These are phyloP conservation scores for Passer montanus DNA, from an alignment of 2,113 vertebrate genomes.

Conservation along the genomic window DNA sequence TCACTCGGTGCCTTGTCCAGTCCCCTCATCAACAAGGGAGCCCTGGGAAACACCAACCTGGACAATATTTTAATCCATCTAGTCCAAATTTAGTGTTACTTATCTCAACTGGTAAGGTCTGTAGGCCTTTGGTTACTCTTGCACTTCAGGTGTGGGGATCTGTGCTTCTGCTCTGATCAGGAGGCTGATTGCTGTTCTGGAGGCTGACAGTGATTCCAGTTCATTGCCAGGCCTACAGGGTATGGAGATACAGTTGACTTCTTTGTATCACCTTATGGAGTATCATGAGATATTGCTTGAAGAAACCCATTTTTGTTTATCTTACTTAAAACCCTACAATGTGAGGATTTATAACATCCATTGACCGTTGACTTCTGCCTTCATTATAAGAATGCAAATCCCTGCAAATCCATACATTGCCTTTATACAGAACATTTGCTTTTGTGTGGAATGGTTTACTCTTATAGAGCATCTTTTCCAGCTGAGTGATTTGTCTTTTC, in stretches of 20 bases:
- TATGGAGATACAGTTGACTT: background rate
- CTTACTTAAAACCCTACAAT: background rate
- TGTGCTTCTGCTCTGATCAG: background rate
- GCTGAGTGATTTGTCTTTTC: constrained; percentile 36
- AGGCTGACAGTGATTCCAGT: background rate
- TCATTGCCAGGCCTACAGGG: background rate
- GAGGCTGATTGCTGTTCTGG: background rate
- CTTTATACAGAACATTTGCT: background rate
- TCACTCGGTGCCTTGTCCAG: accelerated
- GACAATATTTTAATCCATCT: background rate
- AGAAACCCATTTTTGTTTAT: background rate
- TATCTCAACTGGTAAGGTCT: background rate
- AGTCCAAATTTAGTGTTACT: background rate
- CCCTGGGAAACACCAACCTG: background rate
- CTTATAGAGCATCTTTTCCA: background rate
- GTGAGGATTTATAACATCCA: background rate
- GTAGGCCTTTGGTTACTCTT: background rate
- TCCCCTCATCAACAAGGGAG: background rate
- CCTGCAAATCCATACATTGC: background rate
- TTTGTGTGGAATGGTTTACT: background rate
- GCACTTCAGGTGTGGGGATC: background rate
- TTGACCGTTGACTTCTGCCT: background rate
- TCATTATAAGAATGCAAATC: background rate
- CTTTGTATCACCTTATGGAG: background rate
- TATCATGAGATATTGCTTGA: background rate